phyloP scores from a whole-genome alignment of 2,888 invertebrate species.

The Nemotelus nigrinus region DNA sequence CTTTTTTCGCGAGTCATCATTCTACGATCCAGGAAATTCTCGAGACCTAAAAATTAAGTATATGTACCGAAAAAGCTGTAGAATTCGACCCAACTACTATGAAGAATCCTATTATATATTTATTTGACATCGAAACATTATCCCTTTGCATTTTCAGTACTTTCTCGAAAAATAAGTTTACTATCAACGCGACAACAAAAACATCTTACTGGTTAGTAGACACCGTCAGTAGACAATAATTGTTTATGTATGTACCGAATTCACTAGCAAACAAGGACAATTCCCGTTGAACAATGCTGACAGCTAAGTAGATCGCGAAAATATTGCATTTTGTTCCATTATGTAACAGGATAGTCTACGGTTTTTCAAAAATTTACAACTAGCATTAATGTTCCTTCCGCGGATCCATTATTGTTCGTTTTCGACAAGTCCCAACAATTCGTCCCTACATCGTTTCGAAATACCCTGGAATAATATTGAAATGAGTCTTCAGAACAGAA shows the following conservation, averaged over 20 bases:
- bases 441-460: neutral
- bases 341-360: neutral
- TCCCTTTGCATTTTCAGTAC: neutral
- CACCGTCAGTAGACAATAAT: neutral
- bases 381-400: too few species aligned
- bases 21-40: too few species aligned
- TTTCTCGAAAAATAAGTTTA: neutral
- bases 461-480: neutral
- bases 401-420: too few species aligned
- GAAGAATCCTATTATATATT: too few species aligned
- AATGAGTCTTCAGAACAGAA: conserved; percentile 13
- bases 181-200: neutral
- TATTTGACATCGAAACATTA: neutral
- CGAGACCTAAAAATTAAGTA: too few species aligned
- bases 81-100: too few species aligned
- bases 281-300: neutral
- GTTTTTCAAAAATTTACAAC: too few species aligned
- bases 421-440: neutral
- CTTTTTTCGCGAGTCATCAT: too few species aligned
- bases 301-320: conserved; percentile 18
- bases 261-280: neutral
- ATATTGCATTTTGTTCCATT: neutral
- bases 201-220: too few species aligned
- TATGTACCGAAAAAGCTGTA: too few species aligned
- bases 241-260: neutral